These are phyloP conservation scores for Littorina saxatilis DNA, from an alignment of 1,140 invertebrate genomes.

Conservation along the genomic window DNA sequence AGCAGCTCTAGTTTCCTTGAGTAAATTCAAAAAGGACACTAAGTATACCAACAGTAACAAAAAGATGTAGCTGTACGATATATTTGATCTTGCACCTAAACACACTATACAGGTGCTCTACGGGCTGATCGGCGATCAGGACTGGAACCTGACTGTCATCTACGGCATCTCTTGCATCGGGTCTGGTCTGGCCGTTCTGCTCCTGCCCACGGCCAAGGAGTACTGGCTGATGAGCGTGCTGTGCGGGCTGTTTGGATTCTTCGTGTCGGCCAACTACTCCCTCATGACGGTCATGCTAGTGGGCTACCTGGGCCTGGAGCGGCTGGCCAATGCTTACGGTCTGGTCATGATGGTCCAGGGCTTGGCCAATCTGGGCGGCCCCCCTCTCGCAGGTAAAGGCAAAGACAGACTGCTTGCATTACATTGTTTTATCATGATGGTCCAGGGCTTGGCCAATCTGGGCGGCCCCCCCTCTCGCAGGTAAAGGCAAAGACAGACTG, in stretches of 20 bases:
- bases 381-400: conserved; percentile 73
- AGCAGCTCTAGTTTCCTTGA: too few species aligned
- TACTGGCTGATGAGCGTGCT: conserved; percentile 59
- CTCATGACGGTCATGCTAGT: conserved; percentile 73
- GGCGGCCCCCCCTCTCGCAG: conserved; percentile 71
- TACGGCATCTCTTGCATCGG: conserved; percentile 65
- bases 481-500: too few species aligned
- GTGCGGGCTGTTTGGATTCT: conserved; percentile 69
- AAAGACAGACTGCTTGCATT: conserved; percentile 25
- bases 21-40: too few species aligned
- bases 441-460: conserved; percentile 73
- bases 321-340: conserved; percentile 74
- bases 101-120: conserved; percentile 83
- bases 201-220: conserved; percentile 59
- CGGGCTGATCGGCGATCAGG: conserved; percentile 90
- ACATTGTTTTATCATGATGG: conserved; percentile 67
- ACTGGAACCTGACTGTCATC: conserved; percentile 62
- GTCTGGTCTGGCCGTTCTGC: conserved; percentile 57
- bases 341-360: conserved; percentile 73
- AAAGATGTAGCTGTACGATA: too few species aligned
- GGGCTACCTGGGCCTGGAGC: conserved; percentile 70
- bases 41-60: too few species aligned
- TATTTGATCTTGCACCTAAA: too few species aligned
- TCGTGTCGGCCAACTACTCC: conserved; percentile 73
- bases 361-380: conserved; percentile 72